Base-by-base conservation (phyloP, 2,113 vertebrate species). In the Nothoprocta perdicaria region DNA sequence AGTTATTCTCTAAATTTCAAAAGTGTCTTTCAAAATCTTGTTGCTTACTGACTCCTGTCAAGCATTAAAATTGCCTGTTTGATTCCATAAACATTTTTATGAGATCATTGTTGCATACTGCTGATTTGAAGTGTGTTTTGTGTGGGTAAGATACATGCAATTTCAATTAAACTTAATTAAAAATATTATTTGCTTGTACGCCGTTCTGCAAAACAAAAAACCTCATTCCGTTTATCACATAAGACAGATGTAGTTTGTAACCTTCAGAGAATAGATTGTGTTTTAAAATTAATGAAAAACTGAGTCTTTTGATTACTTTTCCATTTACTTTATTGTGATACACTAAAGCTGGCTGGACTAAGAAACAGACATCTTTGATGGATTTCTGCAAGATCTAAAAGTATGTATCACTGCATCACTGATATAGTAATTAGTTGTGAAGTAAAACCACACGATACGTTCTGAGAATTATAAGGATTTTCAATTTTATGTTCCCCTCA, bases 101-200 rank as follows among this genome's bases (percentile, higher is more conserved):
- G 27, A 87, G 67, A 61, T 50, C 3, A 82, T 5, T 48, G 48
- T 22, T 46, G 43, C 1, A 1, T 24, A 29, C 35, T 50, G 17
- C 16, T 29, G 55, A 38, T 53, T 65, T 66, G 22, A 9, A 61
- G 45, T 2, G 13, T 48, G 29, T 45, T 68, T 43, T 41, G 3
- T 26, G 18, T 4, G 3, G 13, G 38, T 24, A 6, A 1, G 80
- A 78, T 27, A 75, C 2, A 61, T 3, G 12, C 2, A 0, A 69
- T 84, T 84, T 80, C 33, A 86, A 60, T 55, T 57, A 69, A 89
- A 38, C 16, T 93, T 80, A 62, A 81, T 60, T 67, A 79, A 35
- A 91, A 82, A 18, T 1, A 21, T 10, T 55, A 23, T 50, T 58
- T 73, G 8, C 45, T 81, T 84, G 40, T 24, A n/a, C 2, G 15